phyloP scores from a whole-genome alignment of 2,113 vertebrate species.

The Brachionichthys hirsutus region DNA sequence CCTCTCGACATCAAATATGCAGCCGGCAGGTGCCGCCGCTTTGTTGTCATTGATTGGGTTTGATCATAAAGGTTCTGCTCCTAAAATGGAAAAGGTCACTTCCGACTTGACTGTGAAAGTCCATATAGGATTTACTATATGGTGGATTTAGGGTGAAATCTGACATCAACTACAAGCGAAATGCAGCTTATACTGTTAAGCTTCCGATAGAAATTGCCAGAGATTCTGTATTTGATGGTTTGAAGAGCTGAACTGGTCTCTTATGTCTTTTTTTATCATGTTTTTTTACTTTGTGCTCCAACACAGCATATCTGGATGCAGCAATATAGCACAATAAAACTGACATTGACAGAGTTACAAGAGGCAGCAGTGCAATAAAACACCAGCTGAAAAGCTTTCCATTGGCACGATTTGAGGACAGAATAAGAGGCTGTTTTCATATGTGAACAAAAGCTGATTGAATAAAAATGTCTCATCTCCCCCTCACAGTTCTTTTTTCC shows the following conservation, averaged over 20 bases:
- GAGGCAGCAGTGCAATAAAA: constrained; percentile 42
- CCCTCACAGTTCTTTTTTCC: constrained; percentile 17
- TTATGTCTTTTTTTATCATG: constrained; percentile 45
- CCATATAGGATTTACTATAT: constrained; percentile 59
- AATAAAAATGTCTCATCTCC: constrained; percentile 11
- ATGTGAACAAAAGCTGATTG: constrained; percentile 5
- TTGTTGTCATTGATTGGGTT: constrained; percentile 81
- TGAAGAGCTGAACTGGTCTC: constrained; percentile 26
- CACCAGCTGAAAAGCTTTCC: constrained; percentile 32
- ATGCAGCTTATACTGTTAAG: constrained; percentile 47
- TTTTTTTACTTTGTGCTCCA: constrained; percentile 30
- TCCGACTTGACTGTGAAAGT: constrained; percentile 67
- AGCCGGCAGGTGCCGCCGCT: constrained; percentile 61
- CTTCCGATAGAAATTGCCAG: constrained; percentile 47
- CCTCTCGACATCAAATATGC: constrained; percentile 71
- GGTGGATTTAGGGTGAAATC: constrained; percentile 58
- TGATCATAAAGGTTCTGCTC: constrained; percentile 76
- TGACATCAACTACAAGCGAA: constrained; percentile 61
- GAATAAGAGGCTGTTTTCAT: constrained; percentile 25
- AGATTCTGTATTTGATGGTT: constrained; percentile 46
- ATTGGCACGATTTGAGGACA: constrained; percentile 3
- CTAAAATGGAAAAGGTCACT: constrained; percentile 78
- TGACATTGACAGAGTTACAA: constrained; percentile 52
- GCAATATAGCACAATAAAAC: constrained; percentile 44
- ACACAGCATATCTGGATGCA: constrained; percentile 29